phyloP scores from a whole-genome alignment of 1,140 invertebrate genomes.

The Eriosoma lanigerum region DNA sequence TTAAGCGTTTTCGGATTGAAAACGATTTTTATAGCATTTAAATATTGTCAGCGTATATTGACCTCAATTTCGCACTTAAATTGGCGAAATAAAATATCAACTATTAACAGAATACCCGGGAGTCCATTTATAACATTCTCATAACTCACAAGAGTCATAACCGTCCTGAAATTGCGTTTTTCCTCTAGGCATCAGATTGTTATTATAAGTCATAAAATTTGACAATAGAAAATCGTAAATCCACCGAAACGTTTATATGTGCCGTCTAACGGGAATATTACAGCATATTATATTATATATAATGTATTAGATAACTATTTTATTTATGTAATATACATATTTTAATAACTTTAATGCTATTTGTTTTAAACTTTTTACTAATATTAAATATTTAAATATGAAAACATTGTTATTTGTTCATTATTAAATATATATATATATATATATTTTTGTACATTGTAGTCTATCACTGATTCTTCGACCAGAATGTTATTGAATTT shows the following conservation, averaged over 20 bases:
- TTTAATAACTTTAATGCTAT: background rate
- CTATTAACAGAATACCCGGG: slow-evolving; percentile 30
- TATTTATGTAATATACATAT: slow-evolving; percentile 11
- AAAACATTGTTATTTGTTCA: too few species aligned
- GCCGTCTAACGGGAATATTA: slow-evolving; percentile 22
- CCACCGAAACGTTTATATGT: slow-evolving; percentile 8
- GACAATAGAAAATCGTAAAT: slow-evolving; percentile 50
- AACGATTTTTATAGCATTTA: background rate
- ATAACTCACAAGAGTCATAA: slow-evolving; percentile 43
- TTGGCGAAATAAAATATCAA: background rate
- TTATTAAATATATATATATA: too few species aligned
- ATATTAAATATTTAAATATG: too few species aligned
- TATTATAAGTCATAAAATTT: slow-evolving; percentile 35
- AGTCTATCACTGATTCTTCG: too few species aligned
- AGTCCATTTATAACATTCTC: slow-evolving; percentile 21
- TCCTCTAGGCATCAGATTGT: slow-evolving; percentile 1
- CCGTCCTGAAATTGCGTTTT: slow-evolving; percentile 35
- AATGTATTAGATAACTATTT: too few species aligned
- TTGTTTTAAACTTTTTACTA: too few species aligned
- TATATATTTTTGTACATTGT: too few species aligned
- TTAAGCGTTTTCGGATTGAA: too few species aligned
- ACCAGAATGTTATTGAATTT: too few species aligned
- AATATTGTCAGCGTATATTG: background rate
- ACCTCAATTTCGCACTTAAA: background rate
- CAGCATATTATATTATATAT: too few species aligned